A percentile compares a stretch with the other conserved stretches of the same genome.
Conservation (phyloP, 2,888 invertebrate genomes). For the Cosmopolites sordidus region DNA sequence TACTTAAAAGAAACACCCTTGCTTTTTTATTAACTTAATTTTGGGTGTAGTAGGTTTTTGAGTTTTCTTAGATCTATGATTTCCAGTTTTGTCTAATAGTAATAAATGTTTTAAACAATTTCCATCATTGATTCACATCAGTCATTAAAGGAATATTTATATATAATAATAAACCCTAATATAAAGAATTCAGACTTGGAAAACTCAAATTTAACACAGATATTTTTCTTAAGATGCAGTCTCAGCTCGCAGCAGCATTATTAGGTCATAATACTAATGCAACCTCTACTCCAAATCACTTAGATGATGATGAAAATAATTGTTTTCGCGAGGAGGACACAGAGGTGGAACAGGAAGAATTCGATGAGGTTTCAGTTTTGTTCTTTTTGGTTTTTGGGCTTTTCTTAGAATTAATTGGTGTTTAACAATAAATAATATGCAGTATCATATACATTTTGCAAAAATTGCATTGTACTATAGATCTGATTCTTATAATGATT, state of each 20-base stretch:
- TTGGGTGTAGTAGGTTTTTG: slow-evolving; percentile 10
- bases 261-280: slow-evolving; percentile 46
- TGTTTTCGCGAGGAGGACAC: slow-evolving; percentile 54
- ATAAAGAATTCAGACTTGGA: neutral
- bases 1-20: slow-evolving; percentile 5
- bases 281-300: slow-evolving; percentile 37
- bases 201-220: neutral
- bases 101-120: no score
- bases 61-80: slow-evolving; percentile 9
- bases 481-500: neutral
- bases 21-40: slow-evolving; percentile 13
- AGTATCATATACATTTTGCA: neutral
- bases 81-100: no score
- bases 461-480: neutral
- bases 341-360: slow-evolving; percentile 55
- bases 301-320: slow-evolving; percentile 46
- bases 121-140: neutral
- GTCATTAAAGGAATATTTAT: neutral
- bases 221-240: slow-evolving; percentile 46
- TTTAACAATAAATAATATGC: neutral
- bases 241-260: slow-evolving; percentile 49
- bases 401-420: neutral
- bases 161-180: neutral
- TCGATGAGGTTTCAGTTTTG: slow-evolving; percentile 50
- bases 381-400: slow-evolving; percentile 13